These are phyloP conservation scores for Folsomia candida DNA, from an alignment of 2,888 invertebrate species.

Conservation along the genomic window DNA sequence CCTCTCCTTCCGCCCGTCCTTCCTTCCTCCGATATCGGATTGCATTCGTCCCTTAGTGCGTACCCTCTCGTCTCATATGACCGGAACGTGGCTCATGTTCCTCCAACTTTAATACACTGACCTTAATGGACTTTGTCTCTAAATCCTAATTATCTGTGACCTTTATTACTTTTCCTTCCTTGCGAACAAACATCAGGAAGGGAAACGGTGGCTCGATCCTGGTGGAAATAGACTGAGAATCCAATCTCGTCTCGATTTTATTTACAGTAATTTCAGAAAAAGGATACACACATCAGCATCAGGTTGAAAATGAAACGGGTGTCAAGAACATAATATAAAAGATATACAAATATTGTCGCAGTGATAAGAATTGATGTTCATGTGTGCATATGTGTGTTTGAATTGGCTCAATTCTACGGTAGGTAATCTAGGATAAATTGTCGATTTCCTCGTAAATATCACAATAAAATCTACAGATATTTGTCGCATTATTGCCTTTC, in stretches of 20 bases:
- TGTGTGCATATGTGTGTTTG: neutral
- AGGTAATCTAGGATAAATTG: neutral
- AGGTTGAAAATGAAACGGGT: no score
- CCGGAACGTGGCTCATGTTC: neutral
- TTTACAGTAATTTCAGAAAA: no score
- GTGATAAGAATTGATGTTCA: no score
- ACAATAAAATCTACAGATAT: no score
- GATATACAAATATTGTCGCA: no score
- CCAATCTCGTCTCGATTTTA: no score
- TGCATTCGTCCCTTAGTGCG: slow-evolving; percentile 5
- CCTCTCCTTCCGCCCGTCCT: neutral
- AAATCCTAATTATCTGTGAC: slow-evolving; percentile 42
- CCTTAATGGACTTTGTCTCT: slow-evolving; percentile 43
- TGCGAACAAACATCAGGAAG: no score
- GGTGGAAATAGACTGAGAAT: neutral
- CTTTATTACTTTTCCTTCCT: slow-evolving; percentile 24
- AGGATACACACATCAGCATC: no score
- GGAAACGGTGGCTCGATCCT: no score
- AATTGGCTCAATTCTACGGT: neutral
- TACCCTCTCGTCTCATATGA: slow-evolving; percentile 11
- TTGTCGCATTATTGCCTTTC: no score
- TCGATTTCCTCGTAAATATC: no score
- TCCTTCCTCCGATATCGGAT: neutral
- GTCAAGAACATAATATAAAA: no score
- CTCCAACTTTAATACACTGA: slow-evolving; percentile 31